Evolutionary conservation across 1,140 invertebrate species (phyloP).

Genomic region (Ectropis grisescens): DNA sequence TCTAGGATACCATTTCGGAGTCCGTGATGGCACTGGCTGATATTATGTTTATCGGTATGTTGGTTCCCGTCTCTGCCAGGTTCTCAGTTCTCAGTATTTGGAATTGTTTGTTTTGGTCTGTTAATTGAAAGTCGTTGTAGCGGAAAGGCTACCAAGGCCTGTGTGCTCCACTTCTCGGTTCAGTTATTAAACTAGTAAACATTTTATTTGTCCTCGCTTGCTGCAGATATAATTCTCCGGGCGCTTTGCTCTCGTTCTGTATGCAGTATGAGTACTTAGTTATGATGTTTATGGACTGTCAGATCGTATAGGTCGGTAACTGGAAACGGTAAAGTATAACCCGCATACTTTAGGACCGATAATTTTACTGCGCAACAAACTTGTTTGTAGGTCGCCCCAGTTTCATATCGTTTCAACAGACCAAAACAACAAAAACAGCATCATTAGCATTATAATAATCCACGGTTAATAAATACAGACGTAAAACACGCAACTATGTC

Average conservation of each 20-base stretch:
- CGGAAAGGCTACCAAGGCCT: constrained; percentile 38
- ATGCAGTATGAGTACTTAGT: too few species aligned
- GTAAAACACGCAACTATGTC: too few species aligned
- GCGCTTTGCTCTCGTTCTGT: too few species aligned
- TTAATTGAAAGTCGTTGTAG: constrained; percentile 18
- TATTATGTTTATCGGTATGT: constrained; percentile 61
- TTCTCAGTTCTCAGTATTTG: constrained; percentile 9
- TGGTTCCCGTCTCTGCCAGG: constrained; percentile 17
- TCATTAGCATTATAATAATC: neutral
- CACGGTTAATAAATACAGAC: too few species aligned
- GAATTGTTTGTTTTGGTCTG: constrained; percentile 16
- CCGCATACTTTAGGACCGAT: constrained; percentile 9
- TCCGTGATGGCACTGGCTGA: constrained; percentile 57
- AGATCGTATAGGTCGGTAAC: constrained; percentile 3
- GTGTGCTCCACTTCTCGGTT: constrained; percentile 19
- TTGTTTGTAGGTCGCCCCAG: constrained; percentile 10
- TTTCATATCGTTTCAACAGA: neutral
- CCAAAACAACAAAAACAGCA: constrained; percentile 6
- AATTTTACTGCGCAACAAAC: constrained; percentile 24
- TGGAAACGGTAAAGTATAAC: too few species aligned
- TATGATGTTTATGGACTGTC: too few species aligned
- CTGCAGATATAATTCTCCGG: too few species aligned
- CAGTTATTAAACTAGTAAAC: too few species aligned
- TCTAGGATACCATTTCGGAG: constrained; percentile 19
- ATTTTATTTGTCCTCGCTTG: too few species aligned